These are phyloP conservation scores for Bombyx huttoni DNA, from an alignment of 2,888 invertebrate species.

Conservation along the genomic window DNA sequence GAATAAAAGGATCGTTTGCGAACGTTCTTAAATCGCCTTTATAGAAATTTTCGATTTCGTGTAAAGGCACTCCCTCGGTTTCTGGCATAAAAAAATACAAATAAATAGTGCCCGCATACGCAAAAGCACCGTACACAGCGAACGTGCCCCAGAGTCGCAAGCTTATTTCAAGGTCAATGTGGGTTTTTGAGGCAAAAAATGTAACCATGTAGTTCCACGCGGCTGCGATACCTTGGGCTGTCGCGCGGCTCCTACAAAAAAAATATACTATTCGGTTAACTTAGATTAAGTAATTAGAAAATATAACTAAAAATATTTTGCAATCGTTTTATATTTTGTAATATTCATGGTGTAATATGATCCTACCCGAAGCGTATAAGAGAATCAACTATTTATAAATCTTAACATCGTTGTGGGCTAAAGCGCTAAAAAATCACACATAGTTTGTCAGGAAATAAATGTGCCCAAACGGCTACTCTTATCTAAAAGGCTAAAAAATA, in stretches of 20 bases:
- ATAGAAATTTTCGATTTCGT: constrained; percentile 59
- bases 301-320: no score
- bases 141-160: constrained; percentile 55
- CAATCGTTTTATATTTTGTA: no score
- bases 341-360: no score
- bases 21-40: constrained; percentile 38
- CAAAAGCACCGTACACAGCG: constrained; percentile 53
- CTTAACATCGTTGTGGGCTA: no score
- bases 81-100: constrained; percentile 64
- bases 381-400: no score
- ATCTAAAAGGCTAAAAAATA: no score
- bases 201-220: constrained; percentile 59
- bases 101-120: constrained; percentile 51
- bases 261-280: not conserved
- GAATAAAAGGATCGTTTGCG: constrained; percentile 43
- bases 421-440: no score
- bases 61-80: constrained; percentile 59
- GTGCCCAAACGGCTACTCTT: no score
- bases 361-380: no score
- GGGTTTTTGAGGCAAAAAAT: constrained; percentile 61
- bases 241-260: constrained; percentile 49
- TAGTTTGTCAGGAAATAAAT: no score
- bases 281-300: no score
- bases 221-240: constrained; percentile 61
- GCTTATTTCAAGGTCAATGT: constrained; percentile 46